Evolutionary conservation across 2,113 vertebrate genomes (phyloP), one percentile per base, ranked within the genome.

Genomic region (Mirounga angustirostris): DNA sequence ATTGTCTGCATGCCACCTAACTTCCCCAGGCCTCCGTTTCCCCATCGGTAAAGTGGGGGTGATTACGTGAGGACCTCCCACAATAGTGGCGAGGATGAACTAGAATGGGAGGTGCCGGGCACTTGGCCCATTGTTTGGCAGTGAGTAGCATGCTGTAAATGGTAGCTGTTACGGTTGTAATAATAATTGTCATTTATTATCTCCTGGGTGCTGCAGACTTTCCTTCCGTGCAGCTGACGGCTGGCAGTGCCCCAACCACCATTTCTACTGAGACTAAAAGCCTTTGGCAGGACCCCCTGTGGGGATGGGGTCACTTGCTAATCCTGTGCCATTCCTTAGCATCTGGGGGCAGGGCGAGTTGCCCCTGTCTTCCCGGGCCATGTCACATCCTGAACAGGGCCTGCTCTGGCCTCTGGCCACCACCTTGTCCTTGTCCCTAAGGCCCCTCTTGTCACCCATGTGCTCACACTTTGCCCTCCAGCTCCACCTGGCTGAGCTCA

Each of bases 391-490:
- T 22, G 21, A 65, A 93, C 33, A 30, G 21, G 61, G 52, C 69
- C 61, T 63, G 10, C 24, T 65, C 69, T 78, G 90, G 33, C 82
- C 46, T 92, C 74, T 59, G 85, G 63, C 97, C 76, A 83, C 91
- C 86, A 91, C 54, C 82, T 94, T 78, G 91, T 91, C 95, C 94
- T 93, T 94, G 86, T 91, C 43, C 65, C 76, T 76, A 1, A 0
- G 40, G 86, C 79, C 65, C 76, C 4, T 2, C n/a, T 11, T 0
- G 0, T 91, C 94, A 69, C 74, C 43, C 54, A 1, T 2, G 28
- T 95, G 85, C 50, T 91, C 96, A 74, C 65, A 5, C 1, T 86
- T 58, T 96, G 86, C 58, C 94, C 96, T 96, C 82, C 56, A 83
- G 30, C 83, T 83, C 40, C 82, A 83, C 79, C 89, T 83, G 59